Percentiles rank a stretch among this genome's conserved stretches.
Conservation (phyloP, 2,888 invertebrate genomes). For the Stictocephala bisonia region DNA sequence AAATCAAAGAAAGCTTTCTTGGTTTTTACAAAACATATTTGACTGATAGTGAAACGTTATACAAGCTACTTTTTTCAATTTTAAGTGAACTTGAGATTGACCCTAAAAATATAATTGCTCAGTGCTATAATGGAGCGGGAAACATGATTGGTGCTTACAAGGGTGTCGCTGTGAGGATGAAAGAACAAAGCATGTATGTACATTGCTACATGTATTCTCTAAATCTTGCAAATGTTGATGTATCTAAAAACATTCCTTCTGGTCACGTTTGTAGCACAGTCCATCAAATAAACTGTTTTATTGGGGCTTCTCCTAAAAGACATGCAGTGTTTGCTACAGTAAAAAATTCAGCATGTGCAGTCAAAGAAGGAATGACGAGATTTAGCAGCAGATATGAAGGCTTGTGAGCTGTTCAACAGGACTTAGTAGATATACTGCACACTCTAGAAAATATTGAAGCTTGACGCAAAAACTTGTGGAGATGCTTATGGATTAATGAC, state of each 20-base stretch:
- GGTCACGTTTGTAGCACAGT: background rate
- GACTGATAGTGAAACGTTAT: constrained; percentile 11
- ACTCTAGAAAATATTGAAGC: background rate
- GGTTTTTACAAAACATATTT: constrained; percentile 22
- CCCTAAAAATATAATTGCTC: background rate
- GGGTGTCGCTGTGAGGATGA: background rate
- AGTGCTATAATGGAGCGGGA: background rate
- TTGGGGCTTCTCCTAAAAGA: background rate
- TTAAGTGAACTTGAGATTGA: background rate
- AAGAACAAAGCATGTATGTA: background rate
- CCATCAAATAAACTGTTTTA: background rate
- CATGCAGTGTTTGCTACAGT: background rate
- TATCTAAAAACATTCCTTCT: background rate
- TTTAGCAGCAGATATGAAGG: background rate
- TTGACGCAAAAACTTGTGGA: background rate
- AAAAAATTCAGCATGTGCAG: background rate
- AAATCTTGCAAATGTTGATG: background rate
- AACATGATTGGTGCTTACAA: background rate
- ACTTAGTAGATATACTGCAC: background rate
- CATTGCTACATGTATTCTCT: background rate
- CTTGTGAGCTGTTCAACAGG: background rate
- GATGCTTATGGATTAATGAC: background rate
- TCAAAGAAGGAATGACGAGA: background rate
- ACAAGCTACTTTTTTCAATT: background rate
- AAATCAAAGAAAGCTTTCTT: constrained; percentile 22